phyloP scores from a whole-genome alignment of 1,140 invertebrate species.

The Cotesia vestalis region DNA sequence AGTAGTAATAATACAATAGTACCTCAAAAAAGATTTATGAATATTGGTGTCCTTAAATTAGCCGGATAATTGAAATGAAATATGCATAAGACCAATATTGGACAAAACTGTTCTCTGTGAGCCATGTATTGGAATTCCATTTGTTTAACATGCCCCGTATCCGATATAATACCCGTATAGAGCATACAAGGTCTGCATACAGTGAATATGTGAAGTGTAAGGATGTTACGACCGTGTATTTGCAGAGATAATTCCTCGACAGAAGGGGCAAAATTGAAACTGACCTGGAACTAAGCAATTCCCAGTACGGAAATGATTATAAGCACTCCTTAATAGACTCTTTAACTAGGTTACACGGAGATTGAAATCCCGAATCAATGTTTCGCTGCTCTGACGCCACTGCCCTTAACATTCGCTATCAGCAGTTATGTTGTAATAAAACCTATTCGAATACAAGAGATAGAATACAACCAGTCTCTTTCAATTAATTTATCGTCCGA shows the following conservation, averaged over 20 bases:
- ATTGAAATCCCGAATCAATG: conserved; percentile 47
- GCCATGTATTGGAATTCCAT: too few relatives aligned
- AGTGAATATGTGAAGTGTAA: too few relatives aligned
- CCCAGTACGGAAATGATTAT: conserved; percentile 51
- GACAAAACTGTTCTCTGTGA: too few relatives aligned
- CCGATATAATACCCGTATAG: conserved; percentile 6
- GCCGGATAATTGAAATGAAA: too few relatives aligned
- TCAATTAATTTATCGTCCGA: neutral
- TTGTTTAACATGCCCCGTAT: too few relatives aligned
- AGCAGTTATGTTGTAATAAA: too few relatives aligned
- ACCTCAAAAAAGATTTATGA: too few relatives aligned
- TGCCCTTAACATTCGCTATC: conserved; percentile 32
- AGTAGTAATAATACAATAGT: too few relatives aligned
- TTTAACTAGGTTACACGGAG: conserved; percentile 50
- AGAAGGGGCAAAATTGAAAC: conserved; percentile 40
- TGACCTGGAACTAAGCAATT: conserved; percentile 51
- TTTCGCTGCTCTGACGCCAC: conserved; percentile 37
- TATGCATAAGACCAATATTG: too few relatives aligned
- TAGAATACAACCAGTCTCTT: neutral
- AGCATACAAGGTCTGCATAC: neutral
- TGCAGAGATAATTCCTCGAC: conserved; percentile 2
- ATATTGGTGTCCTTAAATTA: too few relatives aligned
- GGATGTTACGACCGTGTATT: neutral
- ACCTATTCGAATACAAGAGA: too few relatives aligned
- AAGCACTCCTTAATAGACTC: conserved; percentile 49